phyloP scores from a whole-genome alignment of 2,113 vertebrate genomes.

The Crotalus tigris region DNA sequence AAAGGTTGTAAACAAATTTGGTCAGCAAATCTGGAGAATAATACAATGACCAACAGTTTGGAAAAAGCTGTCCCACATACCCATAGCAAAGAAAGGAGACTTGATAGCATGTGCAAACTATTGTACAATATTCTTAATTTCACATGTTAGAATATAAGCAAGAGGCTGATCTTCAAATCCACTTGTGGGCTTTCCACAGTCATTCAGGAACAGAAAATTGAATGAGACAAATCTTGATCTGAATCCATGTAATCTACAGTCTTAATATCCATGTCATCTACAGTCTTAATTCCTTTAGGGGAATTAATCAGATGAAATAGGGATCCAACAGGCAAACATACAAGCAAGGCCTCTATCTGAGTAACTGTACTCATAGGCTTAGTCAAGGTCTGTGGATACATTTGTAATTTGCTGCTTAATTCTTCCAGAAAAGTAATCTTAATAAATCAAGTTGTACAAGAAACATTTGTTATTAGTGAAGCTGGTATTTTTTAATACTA shows the following conservation, averaged over 20 bases:
- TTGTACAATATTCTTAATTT: not conserved
- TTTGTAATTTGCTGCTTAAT: not conserved
- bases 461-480: not conserved
- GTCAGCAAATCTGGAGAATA: not conserved
- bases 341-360: not conserved
- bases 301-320: not conserved
- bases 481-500: not conserved
- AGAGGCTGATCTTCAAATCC: not conserved
- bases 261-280: not conserved
- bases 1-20: not conserved
- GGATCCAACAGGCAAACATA: not conserved
- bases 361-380: not conserved
- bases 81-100: not conserved
- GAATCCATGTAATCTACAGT: too few species aligned
- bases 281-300: not conserved
- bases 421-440: not conserved
- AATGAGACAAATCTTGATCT: not conserved
- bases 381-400: not conserved
- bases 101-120: not conserved
- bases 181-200: not conserved
- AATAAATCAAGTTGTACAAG: not conserved
- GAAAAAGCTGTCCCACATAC: not conserved
- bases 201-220: not conserved
- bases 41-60: not conserved
- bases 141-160: not conserved